phyloP scores from a whole-genome alignment of 1,140 invertebrate genomes.

The Laodelphax striatellus region DNA sequence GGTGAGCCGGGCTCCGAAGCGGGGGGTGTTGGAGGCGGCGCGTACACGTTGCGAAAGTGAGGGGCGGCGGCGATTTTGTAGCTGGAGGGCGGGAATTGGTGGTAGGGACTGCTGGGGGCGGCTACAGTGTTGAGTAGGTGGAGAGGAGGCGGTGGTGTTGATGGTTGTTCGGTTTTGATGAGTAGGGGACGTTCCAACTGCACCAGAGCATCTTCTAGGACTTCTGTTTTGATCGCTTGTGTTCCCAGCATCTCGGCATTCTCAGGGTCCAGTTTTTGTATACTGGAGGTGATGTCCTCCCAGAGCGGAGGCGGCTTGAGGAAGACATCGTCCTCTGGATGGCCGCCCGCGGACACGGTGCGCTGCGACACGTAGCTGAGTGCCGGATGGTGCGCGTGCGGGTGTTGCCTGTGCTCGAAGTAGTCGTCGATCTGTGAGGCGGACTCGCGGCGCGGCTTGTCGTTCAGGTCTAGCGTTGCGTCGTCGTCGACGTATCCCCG shows the following conservation, averaged over 20 bases:
- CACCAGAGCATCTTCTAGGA: slow-evolving; percentile 40
- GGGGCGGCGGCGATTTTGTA: background rate
- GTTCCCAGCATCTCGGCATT: slow-evolving; percentile 71
- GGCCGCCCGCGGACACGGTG: slow-evolving; percentile 29
- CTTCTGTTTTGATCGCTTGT: slow-evolving; percentile 53
- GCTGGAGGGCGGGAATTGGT: slow-evolving; percentile 33
- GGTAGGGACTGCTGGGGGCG: slow-evolving; percentile 30
- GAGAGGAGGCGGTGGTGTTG: slow-evolving; percentile 7
- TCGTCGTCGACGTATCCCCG: slow-evolving; percentile 41
- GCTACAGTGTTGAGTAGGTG: slow-evolving; percentile 4
- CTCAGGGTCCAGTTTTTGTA: slow-evolving; percentile 76
- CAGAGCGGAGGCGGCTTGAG: slow-evolving; percentile 66
- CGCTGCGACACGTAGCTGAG: slow-evolving; percentile 38
- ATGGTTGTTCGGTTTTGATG: slow-evolving; percentile 10
- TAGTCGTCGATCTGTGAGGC: slow-evolving; percentile 56
- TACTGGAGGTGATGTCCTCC: slow-evolving; percentile 81
- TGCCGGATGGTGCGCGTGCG: slow-evolving; percentile 15
- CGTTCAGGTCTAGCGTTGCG: slow-evolving; percentile 21
- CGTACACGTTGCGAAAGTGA: slow-evolving; percentile 48
- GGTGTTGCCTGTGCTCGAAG: slow-evolving; percentile 38
- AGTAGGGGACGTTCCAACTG: slow-evolving; percentile 6
- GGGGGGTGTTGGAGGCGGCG: slow-evolving; percentile 67
- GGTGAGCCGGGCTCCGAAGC: slow-evolving; percentile 72
- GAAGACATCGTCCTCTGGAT: slow-evolving; percentile 65
- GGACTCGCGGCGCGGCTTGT: slow-evolving; percentile 43